These are phyloP conservation scores for Myodes glareolus DNA, from an alignment of 2,113 vertebrate species.

Conservation along the genomic window DNA sequence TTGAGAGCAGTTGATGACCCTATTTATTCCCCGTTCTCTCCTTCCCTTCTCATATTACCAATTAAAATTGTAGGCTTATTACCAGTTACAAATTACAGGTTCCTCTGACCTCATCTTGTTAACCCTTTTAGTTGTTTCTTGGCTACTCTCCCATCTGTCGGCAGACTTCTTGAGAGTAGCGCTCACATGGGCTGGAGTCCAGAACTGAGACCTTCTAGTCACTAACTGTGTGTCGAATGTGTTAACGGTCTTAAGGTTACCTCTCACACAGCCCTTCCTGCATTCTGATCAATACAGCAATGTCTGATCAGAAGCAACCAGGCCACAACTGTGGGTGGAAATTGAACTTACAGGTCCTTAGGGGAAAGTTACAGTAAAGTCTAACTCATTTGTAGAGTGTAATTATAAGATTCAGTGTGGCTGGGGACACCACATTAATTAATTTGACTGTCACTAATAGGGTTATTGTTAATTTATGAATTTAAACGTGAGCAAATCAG, in stretches of 20 bases:
- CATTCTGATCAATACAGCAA: not conserved
- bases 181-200: not conserved
- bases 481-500: conserved; percentile 55
- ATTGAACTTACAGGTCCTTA: not conserved
- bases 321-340: not conserved
- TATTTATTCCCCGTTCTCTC: not conserved
- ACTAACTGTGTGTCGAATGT: not conserved
- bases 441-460: conserved; percentile 59
- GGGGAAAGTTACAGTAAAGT: conserved; percentile 36
- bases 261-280: not conserved
- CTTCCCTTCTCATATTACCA: not conserved
- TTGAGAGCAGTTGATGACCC: not conserved
- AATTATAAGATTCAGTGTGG: conserved; percentile 61
- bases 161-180: not conserved
- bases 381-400: conserved; percentile 52
- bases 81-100: not conserved
- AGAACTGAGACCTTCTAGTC: not conserved
- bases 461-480: conserved; percentile 40
- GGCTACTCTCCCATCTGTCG: not conserved
- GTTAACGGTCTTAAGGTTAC: not conserved
- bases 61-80: not conserved
- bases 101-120: not conserved
- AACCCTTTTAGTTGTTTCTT: not conserved
- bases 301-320: conserved; percentile 5
- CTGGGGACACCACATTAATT: conserved; percentile 47